A percentile compares a stretch with the other conserved stretches of the same genome.
These are phyloP conservation scores for Oreotragus oreotragus DNA, from an alignment of 2,113 vertebrate genomes.

Conservation along the genomic window DNA sequence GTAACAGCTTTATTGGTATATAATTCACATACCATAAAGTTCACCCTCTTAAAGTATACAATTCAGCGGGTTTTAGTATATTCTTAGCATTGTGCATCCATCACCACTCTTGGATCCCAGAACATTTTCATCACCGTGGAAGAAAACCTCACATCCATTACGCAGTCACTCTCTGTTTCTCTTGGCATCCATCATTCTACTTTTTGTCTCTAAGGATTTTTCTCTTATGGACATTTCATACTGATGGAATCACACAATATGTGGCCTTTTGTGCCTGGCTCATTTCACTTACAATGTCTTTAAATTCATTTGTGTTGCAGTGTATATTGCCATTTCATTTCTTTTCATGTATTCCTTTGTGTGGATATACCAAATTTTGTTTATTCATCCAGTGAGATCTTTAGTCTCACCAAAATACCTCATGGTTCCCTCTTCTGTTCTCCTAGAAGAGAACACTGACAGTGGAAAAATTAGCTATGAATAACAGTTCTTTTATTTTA, in stretches of 20 bases:
- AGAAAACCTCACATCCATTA: neutral
- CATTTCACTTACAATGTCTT: neutral
- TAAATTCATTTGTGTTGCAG: neutral
- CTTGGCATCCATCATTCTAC: neutral
- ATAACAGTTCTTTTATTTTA: neutral
- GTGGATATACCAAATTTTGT: neutral
- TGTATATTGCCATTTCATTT: neutral
- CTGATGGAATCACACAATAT: neutral
- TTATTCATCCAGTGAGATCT: neutral
- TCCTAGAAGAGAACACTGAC: neutral
- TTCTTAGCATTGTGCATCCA: neutral
- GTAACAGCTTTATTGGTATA: neutral
- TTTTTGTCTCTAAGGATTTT: neutral
- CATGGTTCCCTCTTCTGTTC: neutral
- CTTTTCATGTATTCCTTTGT: neutral
- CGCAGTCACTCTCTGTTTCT: neutral
- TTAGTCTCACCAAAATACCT: neutral
- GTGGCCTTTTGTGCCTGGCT: neutral
- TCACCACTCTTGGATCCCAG: neutral
- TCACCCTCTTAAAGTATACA: neutral
- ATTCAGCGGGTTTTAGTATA: neutral
- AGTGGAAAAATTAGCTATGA: neutral
- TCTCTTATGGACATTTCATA: neutral
- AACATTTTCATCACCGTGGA: neutral
- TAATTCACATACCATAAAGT: neutral